phyloP scores from a whole-genome alignment of 2,113 vertebrate genomes.

The Paralichthys olivaceus region DNA sequence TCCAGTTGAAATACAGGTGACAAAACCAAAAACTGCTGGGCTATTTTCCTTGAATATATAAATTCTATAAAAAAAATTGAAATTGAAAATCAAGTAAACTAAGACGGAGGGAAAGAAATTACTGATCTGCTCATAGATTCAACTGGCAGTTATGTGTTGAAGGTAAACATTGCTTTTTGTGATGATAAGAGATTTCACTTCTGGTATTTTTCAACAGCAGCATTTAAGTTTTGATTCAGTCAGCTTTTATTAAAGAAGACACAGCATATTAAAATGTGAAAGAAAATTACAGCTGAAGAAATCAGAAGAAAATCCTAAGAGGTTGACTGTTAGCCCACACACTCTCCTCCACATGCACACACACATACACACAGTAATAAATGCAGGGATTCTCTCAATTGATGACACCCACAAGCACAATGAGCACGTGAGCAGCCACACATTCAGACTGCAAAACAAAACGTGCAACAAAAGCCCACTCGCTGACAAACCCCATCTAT shows the following conservation, averaged over 20 bases:
- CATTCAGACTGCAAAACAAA: slow-evolving; percentile 20
- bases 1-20: neutral
- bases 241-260: neutral
- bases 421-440: slow-evolving; percentile 26
- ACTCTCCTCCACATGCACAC: slow-evolving; percentile 40
- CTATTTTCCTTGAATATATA: too few relatives aligned
- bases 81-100: too few relatives aligned
- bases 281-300: neutral
- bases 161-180: neutral
- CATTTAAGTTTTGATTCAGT: neutral
- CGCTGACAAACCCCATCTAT: slow-evolving; percentile 35
- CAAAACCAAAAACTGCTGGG: too few relatives aligned
- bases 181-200: neutral
- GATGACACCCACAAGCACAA: slow-evolving; percentile 60
- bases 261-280: neutral
- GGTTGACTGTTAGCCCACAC: slow-evolving; percentile 56
- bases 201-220: neutral
- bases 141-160: neutral
- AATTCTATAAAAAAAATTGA: too few relatives aligned
- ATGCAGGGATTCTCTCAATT: slow-evolving; percentile 47
- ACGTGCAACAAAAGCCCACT: slow-evolving; percentile 36
- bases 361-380: slow-evolving; percentile 33
- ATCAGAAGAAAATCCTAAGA: neutral
- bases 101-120: neutral
- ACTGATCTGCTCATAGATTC: neutral